A percentile compares a stretch with the other conserved stretches of the same genome.
Conservation (phyloP, 2,888 invertebrate genomes). For the Bugulina stolonifera region DNA sequence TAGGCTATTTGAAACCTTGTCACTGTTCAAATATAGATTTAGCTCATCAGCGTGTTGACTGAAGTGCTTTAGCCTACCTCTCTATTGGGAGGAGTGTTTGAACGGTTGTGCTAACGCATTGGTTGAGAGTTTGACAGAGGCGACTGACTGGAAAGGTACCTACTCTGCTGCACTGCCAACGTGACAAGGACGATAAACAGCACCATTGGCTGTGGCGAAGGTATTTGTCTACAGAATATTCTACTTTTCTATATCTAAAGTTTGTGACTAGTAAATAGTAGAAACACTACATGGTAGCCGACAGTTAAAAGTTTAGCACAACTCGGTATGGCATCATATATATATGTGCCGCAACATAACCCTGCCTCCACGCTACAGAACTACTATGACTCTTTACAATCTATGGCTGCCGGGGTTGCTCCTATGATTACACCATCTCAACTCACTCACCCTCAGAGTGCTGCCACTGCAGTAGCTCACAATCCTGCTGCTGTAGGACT, state of each 20-base stretch:
- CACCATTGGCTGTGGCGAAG: neutral
- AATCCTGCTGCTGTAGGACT: slow-evolving; percentile 18
- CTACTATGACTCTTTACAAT: slow-evolving; percentile 16
- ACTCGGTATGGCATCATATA: slow-evolving; percentile 15
- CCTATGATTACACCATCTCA: neutral
- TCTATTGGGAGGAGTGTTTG: slow-evolving; percentile 5
- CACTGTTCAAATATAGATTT: neutral
- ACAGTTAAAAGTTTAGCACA: neutral
- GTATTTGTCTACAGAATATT: slow-evolving; percentile 8
- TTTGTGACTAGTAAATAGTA: neutral
- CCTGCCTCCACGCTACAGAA: neutral
- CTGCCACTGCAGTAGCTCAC: slow-evolving; percentile 6
- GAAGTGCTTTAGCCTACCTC: slow-evolving; percentile 11
- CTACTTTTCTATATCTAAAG: neutral
- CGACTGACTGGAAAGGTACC: neutral
- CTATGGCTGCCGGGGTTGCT: slow-evolving; percentile 11
- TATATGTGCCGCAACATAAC: slow-evolving; percentile 21
- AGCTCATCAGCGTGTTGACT: slow-evolving; percentile 25
- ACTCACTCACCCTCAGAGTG: slow-evolving; percentile 4
- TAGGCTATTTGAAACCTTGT: slow-evolving; percentile 8
- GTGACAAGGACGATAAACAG: neutral
- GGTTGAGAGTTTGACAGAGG: neutral
- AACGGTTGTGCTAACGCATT: neutral
- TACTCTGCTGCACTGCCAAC: neutral
- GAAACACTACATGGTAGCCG: neutral